Percentiles rank a stretch among this genome's conserved stretches.
Conservation (phyloP, 1,140 invertebrate genomes). For the Drosophila kurseongensis region DNA sequence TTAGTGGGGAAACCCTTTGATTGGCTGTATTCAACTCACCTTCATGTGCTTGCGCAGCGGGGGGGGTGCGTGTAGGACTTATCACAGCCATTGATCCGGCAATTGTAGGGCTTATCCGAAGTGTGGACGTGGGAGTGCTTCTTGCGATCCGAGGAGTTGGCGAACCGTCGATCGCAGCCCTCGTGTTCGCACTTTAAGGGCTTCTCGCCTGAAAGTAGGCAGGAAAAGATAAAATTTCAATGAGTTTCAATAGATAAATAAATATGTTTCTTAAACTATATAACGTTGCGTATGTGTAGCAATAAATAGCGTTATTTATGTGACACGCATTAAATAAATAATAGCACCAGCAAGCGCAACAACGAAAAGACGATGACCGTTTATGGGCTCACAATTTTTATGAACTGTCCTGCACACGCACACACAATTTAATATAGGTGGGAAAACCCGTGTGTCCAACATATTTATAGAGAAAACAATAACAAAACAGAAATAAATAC, state of each 20-base stretch:
- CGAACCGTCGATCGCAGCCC: constrained; percentile 98
- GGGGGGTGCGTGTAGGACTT: constrained; percentile 99
- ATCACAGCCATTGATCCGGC: constrained; percentile 97
- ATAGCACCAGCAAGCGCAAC: constrained; percentile 41
- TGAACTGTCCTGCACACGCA: constrained; percentile 53
- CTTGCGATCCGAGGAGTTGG: constrained; percentile 99
- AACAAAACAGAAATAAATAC: constrained; percentile 40
- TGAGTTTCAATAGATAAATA: constrained; percentile 25
- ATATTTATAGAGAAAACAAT: constrained; percentile 71
- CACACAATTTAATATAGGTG: constrained; percentile 81
- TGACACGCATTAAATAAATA: constrained; percentile 77
- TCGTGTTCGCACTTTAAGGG: constrained; percentile 99
- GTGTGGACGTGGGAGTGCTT: constrained; percentile 99
- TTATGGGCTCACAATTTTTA: constrained; percentile 70
- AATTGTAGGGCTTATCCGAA: constrained; percentile 99
- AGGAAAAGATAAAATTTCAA: constrained; percentile 45
- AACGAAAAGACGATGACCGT: constrained; percentile 54
- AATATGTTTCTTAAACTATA: constrained; percentile 4
- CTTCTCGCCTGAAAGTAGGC: constrained; percentile 96
- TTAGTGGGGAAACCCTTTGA: too few species aligned
- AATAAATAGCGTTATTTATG: constrained; percentile 78
- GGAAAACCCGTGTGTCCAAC: constrained; percentile 67
- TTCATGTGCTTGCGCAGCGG: constrained; percentile 99
- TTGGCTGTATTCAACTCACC: constrained; percentile 85
- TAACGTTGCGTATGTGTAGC: constrained; percentile 14